Conservation (phyloP, 2,888 invertebrate species). For the Dendrolimus houi region DNA sequence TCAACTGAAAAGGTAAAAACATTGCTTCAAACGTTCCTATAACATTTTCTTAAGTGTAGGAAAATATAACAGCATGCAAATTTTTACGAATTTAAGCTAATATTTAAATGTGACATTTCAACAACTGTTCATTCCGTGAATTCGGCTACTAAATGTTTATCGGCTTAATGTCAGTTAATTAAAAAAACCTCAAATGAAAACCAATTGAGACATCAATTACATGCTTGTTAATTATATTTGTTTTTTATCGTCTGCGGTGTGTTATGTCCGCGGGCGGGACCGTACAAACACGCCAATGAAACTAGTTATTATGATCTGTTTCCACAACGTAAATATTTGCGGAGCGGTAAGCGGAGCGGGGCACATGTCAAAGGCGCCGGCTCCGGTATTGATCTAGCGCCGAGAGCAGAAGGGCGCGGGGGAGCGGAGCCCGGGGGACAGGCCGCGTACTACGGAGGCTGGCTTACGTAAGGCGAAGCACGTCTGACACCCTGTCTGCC, state of each 20-base stretch:
- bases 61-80: too few species aligned
- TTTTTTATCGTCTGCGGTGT: slow-evolving; percentile 3
- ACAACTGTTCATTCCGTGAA: background rate
- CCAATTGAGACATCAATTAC: slow-evolving; percentile 20
- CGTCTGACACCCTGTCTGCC: slow-evolving; percentile 69
- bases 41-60: too few species aligned
- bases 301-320: slow-evolving; percentile 72
- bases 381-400: slow-evolving; percentile 72
- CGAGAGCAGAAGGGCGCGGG: slow-evolving; percentile 13
- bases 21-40: too few species aligned
- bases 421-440: slow-evolving; percentile 20
- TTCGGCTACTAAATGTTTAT: slow-evolving; percentile 8
- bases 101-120: too few species aligned
- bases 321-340: slow-evolving; percentile 73
- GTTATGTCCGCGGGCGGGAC: slow-evolving; percentile 14
- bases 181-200: slow-evolving; percentile 9
- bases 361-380: slow-evolving; percentile 74
- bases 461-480: slow-evolving; percentile 65
- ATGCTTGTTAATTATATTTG: slow-evolving; percentile 7
- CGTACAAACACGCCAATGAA: slow-evolving; percentile 50
- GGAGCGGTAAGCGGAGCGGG: slow-evolving; percentile 59
- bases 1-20: too few species aligned
- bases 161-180: slow-evolving; percentile 8
- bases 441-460: slow-evolving; percentile 51
- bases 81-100: too few species aligned